Evolutionary conservation across 1,140 invertebrate species (phyloP).

Genomic region (Lethrus apterus): DNA sequence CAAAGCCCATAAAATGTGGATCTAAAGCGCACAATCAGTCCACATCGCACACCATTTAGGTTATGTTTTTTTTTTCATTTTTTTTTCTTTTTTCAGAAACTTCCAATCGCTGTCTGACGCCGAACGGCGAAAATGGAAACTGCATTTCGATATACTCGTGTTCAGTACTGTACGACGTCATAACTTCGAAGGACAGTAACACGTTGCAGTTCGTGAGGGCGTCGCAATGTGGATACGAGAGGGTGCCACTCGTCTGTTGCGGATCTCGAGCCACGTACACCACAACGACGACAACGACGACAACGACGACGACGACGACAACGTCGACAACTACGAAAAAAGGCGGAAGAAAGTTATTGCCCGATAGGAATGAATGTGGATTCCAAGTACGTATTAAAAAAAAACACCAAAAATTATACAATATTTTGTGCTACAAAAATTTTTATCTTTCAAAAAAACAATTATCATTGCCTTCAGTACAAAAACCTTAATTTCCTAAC

Average conservation of each 20-base stretch:
- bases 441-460: too few species aligned
- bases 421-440: too few species aligned
- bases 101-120: slow-evolving; percentile 16
- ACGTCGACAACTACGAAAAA: not conserved
- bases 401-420: too few species aligned
- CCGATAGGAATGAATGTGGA: not conserved
- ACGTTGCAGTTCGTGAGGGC: slow-evolving; percentile 33
- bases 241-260: slow-evolving; percentile 21
- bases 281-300: too few species aligned
- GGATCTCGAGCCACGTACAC: not conserved
- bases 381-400: slow-evolving; percentile 9
- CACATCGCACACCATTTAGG: too few species aligned
- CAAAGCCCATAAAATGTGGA: too few species aligned
- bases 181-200: slow-evolving; percentile 23
- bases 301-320: not conserved
- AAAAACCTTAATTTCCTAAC: too few species aligned
- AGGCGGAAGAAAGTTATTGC: slow-evolving; percentile 1
- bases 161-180: slow-evolving; percentile 30
- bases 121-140: slow-evolving; percentile 22
- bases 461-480: too few species aligned
- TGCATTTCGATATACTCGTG: slow-evolving; percentile 33
- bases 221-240: slow-evolving; percentile 30
- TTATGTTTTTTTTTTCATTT: not conserved
- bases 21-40: too few species aligned
- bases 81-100: not conserved